A percentile compares a stretch with the other conserved stretches of the same genome.
Conservation (phyloP, 2,797 vertebrate species). For the Eospalax fontanierii region DNA sequence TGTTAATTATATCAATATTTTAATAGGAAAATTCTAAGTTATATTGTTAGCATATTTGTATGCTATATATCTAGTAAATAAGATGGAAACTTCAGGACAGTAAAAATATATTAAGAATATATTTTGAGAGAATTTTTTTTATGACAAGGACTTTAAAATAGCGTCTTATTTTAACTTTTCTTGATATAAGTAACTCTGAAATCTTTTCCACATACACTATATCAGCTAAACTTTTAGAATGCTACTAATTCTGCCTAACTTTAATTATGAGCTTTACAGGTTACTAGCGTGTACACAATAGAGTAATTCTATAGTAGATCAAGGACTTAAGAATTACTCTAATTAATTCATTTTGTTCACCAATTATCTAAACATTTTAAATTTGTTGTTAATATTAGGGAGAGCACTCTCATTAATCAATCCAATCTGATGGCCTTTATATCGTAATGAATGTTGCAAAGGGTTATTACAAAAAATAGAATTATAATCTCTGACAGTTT, state of each 20-base stretch:
- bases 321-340: not conserved
- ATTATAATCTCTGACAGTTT: not conserved
- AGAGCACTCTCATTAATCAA: not conserved
- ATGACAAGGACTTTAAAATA: not conserved
- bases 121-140: not conserved
- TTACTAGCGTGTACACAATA: not conserved
- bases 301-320: not conserved
- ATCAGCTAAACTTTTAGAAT: not conserved
- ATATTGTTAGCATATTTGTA: not conserved
- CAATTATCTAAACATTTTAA: not conserved
- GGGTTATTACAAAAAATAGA: not conserved
- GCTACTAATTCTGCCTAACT: not conserved
- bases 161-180: not conserved
- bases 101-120: not conserved
- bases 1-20: slow-evolving; percentile 8
- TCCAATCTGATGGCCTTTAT: not conserved
- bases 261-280: not conserved
- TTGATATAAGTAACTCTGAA: not conserved
- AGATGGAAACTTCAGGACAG: not conserved
- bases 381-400: not conserved
- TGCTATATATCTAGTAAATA: not conserved
- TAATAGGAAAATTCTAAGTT: slow-evolving; percentile 20
- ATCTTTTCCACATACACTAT: not conserved
- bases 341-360: slow-evolving; percentile 9
- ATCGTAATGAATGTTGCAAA: not conserved